A percentile compares a stretch with the other conserved stretches of the same genome.
These are phyloP conservation scores for Yoshiicerus persimilis DNA, from an alignment of 1,140 invertebrate species.

Conservation along the genomic window DNA sequence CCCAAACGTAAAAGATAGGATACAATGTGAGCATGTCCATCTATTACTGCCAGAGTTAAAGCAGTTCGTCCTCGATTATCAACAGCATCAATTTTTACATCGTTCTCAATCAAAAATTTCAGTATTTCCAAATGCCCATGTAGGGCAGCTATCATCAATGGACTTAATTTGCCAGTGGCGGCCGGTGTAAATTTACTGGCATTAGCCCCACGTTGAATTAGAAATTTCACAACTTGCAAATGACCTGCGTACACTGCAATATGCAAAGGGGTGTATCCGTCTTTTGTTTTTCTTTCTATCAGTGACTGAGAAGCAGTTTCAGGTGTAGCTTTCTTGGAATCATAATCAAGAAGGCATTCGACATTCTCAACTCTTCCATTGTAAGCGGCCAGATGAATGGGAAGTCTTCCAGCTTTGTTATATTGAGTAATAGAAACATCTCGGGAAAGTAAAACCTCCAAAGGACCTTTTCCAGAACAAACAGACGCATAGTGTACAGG, in stretches of 20 bases:
- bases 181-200: conserved; percentile 52
- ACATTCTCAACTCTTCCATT: conserved; percentile 57
- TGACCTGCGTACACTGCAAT: conserved; percentile 55
- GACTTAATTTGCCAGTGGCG: conserved; percentile 49
- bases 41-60: conserved; percentile 59
- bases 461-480: conserved; percentile 56
- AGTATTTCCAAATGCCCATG: conserved; percentile 48
- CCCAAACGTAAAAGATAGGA: conserved; percentile 59
- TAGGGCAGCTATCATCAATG: conserved; percentile 45
- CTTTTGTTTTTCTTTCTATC: conserved; percentile 48
- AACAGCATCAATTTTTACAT: conserved; percentile 45
- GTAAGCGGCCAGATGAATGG: conserved; percentile 56
- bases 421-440: conserved; percentile 36
- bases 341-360: conserved; percentile 55
- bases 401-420: conserved; percentile 55
- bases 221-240: conserved; percentile 54
- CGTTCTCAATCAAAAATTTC: conserved; percentile 44
- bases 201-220: conserved; percentile 57
- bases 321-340: not conserved
- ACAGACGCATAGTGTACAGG: conserved; percentile 61
- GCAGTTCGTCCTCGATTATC: conserved; percentile 59
- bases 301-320: not conserved
- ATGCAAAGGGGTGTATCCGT: conserved; percentile 59
- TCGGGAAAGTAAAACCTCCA: conserved; percentile 56
- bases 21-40: conserved; percentile 59